Evolutionary conservation across 92 coral and sea anemone species (phyloP).

Genomic region (Porites cylindrica): DNA sequence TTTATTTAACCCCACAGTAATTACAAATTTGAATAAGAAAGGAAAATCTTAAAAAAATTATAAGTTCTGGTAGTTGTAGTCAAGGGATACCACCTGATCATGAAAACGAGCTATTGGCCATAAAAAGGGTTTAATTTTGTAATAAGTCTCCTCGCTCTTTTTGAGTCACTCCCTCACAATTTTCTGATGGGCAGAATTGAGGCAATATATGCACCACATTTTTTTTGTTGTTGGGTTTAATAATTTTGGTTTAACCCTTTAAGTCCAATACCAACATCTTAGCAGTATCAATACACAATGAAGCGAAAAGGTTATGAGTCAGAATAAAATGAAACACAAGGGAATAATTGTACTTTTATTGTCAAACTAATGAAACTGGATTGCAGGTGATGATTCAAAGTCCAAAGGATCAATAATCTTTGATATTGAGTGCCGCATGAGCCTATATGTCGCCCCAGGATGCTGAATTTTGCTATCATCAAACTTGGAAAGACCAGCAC

Average conservation of each 20-base stretch:
- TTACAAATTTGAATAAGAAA: background rate
- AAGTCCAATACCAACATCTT: constrained; percentile 14
- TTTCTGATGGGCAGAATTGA: constrained; percentile 1
- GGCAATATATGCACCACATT: constrained; percentile 1
- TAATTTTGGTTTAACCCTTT: background rate
- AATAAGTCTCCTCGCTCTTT: constrained; percentile 1
- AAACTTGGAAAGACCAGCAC: constrained; percentile 44
- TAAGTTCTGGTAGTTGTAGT: background rate
- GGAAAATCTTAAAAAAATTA: background rate
- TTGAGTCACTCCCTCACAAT: background rate
- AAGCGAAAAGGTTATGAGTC: background rate
- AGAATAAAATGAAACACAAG: too few relatives aligned
- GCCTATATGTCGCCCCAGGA: constrained; percentile 23
- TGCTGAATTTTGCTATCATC: constrained; percentile 27
- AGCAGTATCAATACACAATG: constrained; percentile 1
- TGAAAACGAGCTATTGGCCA: constrained; percentile 25
- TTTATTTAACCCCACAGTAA: background rate
- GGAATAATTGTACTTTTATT: too few relatives aligned
- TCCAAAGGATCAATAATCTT: constrained; percentile 43
- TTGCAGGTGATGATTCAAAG: constrained; percentile 63
- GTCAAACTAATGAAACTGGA: constrained; percentile 4
- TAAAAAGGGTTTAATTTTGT: constrained; percentile 1
- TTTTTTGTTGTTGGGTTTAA: background rate
- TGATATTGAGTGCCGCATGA: constrained; percentile 54
- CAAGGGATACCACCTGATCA: constrained; percentile 25